Evolutionary conservation across 2,888 invertebrate species (phyloP).

Genomic region (Capitulum mitella): DNA sequence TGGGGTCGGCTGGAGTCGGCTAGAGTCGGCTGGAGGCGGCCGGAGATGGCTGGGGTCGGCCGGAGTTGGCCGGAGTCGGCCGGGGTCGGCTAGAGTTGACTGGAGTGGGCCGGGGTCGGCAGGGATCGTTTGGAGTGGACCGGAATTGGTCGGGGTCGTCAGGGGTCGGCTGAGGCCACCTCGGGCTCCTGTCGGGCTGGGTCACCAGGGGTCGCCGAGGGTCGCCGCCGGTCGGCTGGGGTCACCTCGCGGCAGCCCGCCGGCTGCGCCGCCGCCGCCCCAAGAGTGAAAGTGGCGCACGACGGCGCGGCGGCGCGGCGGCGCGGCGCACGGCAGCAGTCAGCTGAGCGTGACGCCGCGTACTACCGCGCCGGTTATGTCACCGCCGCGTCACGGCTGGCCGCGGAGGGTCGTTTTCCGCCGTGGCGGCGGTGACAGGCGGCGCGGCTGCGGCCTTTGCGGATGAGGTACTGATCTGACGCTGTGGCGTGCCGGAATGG

Average conservation of each 20-base stretch:
- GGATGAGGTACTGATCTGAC: not conserved
- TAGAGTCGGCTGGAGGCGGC: too few relatives aligned
- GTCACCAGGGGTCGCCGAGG: too few relatives aligned
- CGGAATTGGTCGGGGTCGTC: too few relatives aligned
- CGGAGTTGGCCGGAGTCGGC: not conserved
- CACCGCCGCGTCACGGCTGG: conserved; percentile 13
- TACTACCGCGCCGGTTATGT: conserved; percentile 15
- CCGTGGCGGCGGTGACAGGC: not conserved
- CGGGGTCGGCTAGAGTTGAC: too few relatives aligned
- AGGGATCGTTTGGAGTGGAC: too few relatives aligned
- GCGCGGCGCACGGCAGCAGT: not conserved
- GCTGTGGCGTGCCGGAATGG: not conserved
- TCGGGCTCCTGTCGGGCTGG: too few relatives aligned
- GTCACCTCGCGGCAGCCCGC: too few relatives aligned
- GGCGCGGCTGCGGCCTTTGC: not conserved
- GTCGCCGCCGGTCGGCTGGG: too few relatives aligned
- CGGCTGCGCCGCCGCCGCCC: not conserved
- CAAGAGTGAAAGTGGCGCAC: conserved; percentile 1
- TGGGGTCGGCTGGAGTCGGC: not conserved
- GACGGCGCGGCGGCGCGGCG: not conserved
- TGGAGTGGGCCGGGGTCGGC: too few relatives aligned
- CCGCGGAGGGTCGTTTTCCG: not conserved
- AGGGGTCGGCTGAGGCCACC: too few relatives aligned
- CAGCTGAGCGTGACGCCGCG: not conserved
- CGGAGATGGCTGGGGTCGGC: too few relatives aligned